Base-by-base conservation (phyloP, 2,113 vertebrate genomes). In the Elachura formosa region DNA sequence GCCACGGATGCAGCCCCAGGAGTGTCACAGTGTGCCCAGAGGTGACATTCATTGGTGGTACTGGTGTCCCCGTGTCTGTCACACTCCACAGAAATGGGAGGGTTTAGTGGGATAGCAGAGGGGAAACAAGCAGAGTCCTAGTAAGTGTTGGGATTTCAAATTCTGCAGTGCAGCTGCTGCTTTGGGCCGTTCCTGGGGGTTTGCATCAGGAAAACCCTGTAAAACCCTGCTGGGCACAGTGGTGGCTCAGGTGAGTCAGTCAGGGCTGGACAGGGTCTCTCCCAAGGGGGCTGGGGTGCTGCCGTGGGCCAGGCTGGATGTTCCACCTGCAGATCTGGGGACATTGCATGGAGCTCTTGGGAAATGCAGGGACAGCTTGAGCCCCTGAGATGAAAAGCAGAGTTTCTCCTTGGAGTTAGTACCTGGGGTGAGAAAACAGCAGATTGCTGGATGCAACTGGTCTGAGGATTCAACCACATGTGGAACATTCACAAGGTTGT, bases 251-350 rank as follows among this genome's bases (percentile, higher is more conserved):
- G 33, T 25, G 52, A 34, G 12, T 51, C 23, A 22, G 13, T 2
- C 18, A 6, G 67, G 58, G 72, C 62, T 64, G 80, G 22, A 34
- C 0, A 1, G 63, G 43, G 29, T n/a, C n/a, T 52, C 48, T 61
- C 73, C 52, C 14, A 8, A 2, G 0, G 1, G 16, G 62, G 36
- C 45, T 66, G 75, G 61, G 51, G 34, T 62, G 61, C 29, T 84
- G 78, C 51, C 5, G 0, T 6, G 75, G 71, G n/a, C 28, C 0
- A 1, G 46, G 40, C 71, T 3, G 1, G 16, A 1, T 9, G 29
- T n/a, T 59, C n/a, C 7, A 2, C 33, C 41, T 46, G 55, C 40
- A 33, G 12, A 22, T 28, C 38, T 6, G 41, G 31, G 54, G 55
- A n/a, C 49, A 10, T 6, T 6, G 45, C 20, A 16, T 3, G 26